phyloP scores from a whole-genome alignment of 2,888 invertebrate genomes.

The Brenthis hecate region DNA sequence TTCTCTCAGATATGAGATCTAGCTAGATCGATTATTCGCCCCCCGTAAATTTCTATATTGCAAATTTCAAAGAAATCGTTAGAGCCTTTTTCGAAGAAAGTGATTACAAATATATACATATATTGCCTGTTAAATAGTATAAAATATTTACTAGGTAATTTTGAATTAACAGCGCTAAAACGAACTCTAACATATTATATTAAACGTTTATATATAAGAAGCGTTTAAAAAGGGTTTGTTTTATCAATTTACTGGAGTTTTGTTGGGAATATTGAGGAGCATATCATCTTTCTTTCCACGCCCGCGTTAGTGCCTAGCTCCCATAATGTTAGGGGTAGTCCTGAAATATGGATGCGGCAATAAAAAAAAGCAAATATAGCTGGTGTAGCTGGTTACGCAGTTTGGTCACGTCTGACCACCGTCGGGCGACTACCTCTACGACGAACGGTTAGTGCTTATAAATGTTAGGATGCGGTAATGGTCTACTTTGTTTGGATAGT shows the following conservation, averaged over 20 bases:
- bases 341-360: constrained; percentile 77
- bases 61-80: too few species aligned
- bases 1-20: too few species aligned
- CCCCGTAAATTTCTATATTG: too few species aligned
- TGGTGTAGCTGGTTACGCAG: constrained; percentile 56
- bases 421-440: constrained; percentile 47
- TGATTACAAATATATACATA: too few species aligned
- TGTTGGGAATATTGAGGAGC: constrained; percentile 58
- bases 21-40: too few species aligned
- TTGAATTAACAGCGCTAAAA: too few species aligned
- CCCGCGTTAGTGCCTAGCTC: constrained; percentile 71
- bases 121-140: too few species aligned
- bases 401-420: constrained; percentile 64
- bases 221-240: constrained; percentile 29
- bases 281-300: constrained; percentile 71
- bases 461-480: constrained; percentile 50
- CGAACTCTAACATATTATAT: too few species aligned
- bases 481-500: constrained; percentile 40
- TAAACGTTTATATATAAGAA: too few species aligned
- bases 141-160: too few species aligned
- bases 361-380: constrained; percentile 74
- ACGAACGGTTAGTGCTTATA: constrained; percentile 32
- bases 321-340: constrained; percentile 71
- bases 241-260: constrained; percentile 58
- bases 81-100: too few species aligned